A percentile compares a stretch with the other conserved stretches of the same genome.
These are phyloP conservation scores for Manis pentadactyla DNA, from an alignment of 2,797 vertebrate genomes.

Conservation along the genomic window DNA sequence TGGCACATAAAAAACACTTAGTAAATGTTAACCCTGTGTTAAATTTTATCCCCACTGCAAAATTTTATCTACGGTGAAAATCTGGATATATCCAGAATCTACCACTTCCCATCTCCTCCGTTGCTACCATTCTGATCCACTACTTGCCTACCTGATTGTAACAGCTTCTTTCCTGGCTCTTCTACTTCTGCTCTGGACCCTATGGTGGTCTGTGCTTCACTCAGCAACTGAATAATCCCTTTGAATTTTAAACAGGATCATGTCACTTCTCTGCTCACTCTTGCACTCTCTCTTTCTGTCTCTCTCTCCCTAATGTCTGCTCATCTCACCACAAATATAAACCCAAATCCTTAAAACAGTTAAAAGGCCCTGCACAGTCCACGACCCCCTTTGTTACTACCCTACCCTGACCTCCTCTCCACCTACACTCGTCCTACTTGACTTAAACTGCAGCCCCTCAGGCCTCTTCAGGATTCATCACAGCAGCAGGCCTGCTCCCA, in stretches of 20 bases:
- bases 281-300: background rate
- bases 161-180: background rate
- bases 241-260: slow-evolving; percentile 10
- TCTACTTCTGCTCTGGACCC: background rate
- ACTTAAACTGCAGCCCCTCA: background rate
- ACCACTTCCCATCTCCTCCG: background rate
- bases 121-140: background rate
- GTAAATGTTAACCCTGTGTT: background rate
- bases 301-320: background rate
- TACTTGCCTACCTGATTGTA: background rate
- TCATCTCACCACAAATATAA: background rate
- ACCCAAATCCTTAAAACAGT: background rate
- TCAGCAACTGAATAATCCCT: background rate
- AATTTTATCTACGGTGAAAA: background rate
- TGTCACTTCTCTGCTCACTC: background rate
- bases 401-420: background rate
- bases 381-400: background rate
- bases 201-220: background rate
- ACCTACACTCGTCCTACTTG: background rate
- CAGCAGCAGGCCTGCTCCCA: background rate
- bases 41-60: background rate
- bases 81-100: background rate
- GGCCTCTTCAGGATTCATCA: background rate
- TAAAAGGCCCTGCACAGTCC: background rate
- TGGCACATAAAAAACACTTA: background rate